These are phyloP conservation scores for Agrotis segetum DNA, from an alignment of 2,888 invertebrate genomes.

Conservation along the genomic window DNA sequence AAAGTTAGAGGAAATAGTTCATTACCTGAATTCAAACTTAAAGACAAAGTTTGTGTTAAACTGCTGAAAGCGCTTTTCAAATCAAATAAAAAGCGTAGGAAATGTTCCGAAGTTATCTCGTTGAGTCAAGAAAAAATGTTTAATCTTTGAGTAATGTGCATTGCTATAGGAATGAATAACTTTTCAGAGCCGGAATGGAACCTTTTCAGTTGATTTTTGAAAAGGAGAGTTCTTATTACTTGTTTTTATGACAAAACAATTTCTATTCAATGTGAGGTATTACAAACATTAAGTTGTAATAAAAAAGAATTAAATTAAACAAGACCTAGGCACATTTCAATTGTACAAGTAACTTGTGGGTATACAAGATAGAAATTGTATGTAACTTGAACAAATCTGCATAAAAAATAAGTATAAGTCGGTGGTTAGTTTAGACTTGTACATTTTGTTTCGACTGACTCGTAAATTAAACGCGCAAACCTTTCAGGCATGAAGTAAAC, in stretches of 20 bases:
- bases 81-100: constrained; percentile 37
- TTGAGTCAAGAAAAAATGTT: constrained; percentile 25
- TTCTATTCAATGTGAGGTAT: background rate
- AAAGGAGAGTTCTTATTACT: background rate
- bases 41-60: constrained; percentile 16
- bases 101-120: constrained; percentile 46
- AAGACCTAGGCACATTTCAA: no score
- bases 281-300: background rate
- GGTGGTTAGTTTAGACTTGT: no score
- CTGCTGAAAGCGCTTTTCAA: constrained; percentile 39
- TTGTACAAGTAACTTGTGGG: no score
- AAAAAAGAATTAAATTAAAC: no score
- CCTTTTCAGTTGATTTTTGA: background rate
- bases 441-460: no score
- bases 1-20: constrained; percentile 21
- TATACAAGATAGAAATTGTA: no score
- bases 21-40: constrained; percentile 35
- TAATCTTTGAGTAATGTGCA: constrained; percentile 23
- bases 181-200: background rate
- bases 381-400: no score
- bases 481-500: no score
- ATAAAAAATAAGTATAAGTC: no score
- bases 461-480: no score
- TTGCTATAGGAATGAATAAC: constrained; percentile 16
- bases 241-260: background rate